Base-by-base conservation (phyloP, 2,888 invertebrate species). In the Caprella mutica region DNA sequence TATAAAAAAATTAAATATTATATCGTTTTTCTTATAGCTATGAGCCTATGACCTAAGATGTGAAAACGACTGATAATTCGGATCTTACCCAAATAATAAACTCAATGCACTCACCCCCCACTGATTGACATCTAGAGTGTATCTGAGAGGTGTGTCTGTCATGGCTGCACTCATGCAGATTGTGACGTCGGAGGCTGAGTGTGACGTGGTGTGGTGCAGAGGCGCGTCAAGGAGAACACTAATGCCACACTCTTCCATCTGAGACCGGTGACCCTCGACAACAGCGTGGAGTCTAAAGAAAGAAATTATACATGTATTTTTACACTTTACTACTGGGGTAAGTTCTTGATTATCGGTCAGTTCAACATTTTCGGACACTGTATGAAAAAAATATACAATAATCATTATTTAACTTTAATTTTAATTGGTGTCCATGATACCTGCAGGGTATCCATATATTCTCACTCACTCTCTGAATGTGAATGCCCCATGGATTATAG, bases 381-480 rank as follows among this genome's bases (percentile, higher is more conserved):
- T n/a, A n/a, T n/a, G n/a, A n/a, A n/a, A n/a, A n/a, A n/a, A n/a
- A n/a, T n/a, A n/a, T n/a, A n/a, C n/a, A n/a, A n/a, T n/a, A n/a
- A n/a, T n/a, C n/a, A n/a, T n/a, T n/a, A n/a, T n/a, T n/a, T n/a
- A n/a, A n/a, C n/a, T n/a, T n/a, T n/a, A n/a, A n/a, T n/a, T n/a
- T n/a, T n/a, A n/a, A n/a, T n/a, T n/a, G n/a, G n/a, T n/a, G n/a
- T 14, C 24, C 19, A 2, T 14, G 19, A 17, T 21, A 14, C n/a
- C 14, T 17, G 21, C n/a, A 43, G 43, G 17, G n/a, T 17, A n/a
- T n/a, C 30, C 14, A 17, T 50, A 17, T 29, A 38, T 14, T 48
- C 9, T 27, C 17, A 53, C 54, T 58, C 33, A 58, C 61, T 58
- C 51, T 42, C 58, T 55, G n/a, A 58, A 40, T 35, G 53, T 58